These are phyloP conservation scores for Phenganax stokvisi DNA, from an alignment of 92 coral and sea anemone genomes.

Conservation along the genomic window DNA sequence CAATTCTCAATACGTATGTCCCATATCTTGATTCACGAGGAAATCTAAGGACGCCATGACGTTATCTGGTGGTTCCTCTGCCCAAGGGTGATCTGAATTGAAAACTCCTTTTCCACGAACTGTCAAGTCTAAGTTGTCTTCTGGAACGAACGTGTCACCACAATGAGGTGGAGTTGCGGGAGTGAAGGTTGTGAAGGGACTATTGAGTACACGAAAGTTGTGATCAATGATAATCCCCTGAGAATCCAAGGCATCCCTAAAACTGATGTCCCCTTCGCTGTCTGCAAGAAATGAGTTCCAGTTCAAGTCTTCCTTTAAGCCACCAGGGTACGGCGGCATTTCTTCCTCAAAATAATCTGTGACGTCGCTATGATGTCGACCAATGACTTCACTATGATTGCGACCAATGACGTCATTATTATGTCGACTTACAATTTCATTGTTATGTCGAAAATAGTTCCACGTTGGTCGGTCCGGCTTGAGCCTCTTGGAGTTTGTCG, in stretches of 20 bases:
- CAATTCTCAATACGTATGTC: conserved; percentile 13
- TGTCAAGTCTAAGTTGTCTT: conserved; percentile 77
- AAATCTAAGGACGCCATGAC: conserved; percentile 39
- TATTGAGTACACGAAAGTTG: conserved; percentile 45
- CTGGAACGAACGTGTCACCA: conserved; percentile 61
- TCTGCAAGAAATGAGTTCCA: conserved; percentile 81
- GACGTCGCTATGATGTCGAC: conserved; percentile 36
- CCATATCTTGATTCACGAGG: conserved; percentile 30
- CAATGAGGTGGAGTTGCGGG: conserved; percentile 36
- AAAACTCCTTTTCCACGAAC: conserved; percentile 63
- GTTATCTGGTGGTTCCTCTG: conserved; percentile 34
- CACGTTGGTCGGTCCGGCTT: conserved; percentile 54
- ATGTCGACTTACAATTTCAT: conserved; percentile 28
- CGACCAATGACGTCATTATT: conserved; percentile 53
- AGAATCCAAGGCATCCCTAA: conserved; percentile 84
- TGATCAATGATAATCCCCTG: conserved; percentile 84
- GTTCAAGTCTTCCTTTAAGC: conserved; percentile 84
- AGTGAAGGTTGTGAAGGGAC: conserved; percentile 40
- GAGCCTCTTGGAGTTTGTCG: conserved; percentile 48
- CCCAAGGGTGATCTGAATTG: conserved; percentile 29
- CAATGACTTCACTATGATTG: conserved; percentile 44
- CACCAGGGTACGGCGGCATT: conserved; percentile 89
- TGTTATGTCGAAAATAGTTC: conserved; percentile 53
- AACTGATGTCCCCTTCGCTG: conserved; percentile 73
- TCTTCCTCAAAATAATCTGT: conserved; percentile 77